Percentiles rank a stretch among this genome's conserved stretches.
Evolutionary conservation across 35 echinoderm and acorn worm species (phyloP).

Genomic region (Nesometra sesokonis): DNA sequence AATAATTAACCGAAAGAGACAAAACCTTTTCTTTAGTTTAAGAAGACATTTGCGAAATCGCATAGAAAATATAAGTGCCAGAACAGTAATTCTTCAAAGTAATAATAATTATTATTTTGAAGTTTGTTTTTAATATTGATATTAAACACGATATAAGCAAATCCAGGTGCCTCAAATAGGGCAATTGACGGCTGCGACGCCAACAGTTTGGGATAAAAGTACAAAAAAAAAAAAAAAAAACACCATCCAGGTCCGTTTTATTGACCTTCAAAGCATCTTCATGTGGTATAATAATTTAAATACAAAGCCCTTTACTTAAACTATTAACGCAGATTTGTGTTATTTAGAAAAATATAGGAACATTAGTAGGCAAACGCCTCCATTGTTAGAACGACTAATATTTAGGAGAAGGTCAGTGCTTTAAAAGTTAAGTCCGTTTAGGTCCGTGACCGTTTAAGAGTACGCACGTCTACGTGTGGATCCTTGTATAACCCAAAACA

Average conservation of each 20-base stretch:
- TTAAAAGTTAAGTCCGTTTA: background rate
- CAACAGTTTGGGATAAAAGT: background rate
- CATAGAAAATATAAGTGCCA: no score
- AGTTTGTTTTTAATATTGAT: no score
- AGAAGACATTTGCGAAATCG: no score
- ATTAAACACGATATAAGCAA: no score
- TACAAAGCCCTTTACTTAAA: background rate
- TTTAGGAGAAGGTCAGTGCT: background rate
- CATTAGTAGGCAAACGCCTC: no score
- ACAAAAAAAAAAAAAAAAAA: background rate
- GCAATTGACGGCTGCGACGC: background rate
- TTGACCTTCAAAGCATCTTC: background rate
- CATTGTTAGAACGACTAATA: background rate
- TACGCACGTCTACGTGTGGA: no score
- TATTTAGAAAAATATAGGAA: background rate
- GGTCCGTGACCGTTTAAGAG: background rate
- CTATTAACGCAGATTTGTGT: background rate
- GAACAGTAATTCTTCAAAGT: no score
- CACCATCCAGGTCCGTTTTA: background rate
- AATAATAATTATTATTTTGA: no score
- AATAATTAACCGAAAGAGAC: no score
- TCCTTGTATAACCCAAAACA: background rate
- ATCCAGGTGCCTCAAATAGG: background rate
- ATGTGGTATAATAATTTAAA: background rate
- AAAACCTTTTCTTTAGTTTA: no score